Evolutionary conservation across 2,113 vertebrate species (phyloP).

Genomic region (Oenanthe oenanthe): DNA sequence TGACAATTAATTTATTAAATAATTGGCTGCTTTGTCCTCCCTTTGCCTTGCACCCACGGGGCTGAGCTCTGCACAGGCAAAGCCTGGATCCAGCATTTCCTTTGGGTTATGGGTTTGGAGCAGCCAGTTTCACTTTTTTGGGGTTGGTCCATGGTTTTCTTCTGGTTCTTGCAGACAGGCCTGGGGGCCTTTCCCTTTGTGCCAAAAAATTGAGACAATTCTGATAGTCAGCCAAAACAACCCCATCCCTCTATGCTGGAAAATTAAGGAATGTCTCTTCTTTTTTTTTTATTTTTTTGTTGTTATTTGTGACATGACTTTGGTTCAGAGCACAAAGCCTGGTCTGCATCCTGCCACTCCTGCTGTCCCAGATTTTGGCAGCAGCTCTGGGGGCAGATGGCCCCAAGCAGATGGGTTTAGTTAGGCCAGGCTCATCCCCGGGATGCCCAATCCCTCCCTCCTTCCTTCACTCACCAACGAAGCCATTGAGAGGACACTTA

Average conservation of each 20-base stretch:
- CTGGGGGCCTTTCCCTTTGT: not conserved
- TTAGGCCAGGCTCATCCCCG: not conserved
- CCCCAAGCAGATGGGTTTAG: not conserved
- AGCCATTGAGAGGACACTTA: conserved; percentile 1
- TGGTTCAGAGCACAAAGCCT: not conserved
- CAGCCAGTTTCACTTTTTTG: not conserved
- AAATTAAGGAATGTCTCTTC: not conserved
- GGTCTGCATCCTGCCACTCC: rapidly evolving
- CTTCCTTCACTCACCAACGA: not conserved
- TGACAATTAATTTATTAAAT: not conserved
- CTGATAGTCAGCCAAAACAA: not conserved
- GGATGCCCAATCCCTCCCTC: not conserved
- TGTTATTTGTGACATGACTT: not conserved
- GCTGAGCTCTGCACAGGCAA: not conserved
- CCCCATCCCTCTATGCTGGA: not conserved
- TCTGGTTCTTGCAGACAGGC: not conserved
- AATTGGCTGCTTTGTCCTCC: not conserved
- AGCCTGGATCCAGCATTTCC: not conserved
- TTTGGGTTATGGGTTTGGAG: not conserved
- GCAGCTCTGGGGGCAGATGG: not conserved
- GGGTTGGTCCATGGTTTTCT: not conserved
- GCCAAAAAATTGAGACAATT: not conserved
- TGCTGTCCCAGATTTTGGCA: not conserved
- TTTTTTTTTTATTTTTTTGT: too few species aligned
- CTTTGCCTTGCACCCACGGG: rapidly evolving